Percentiles rank a stretch among this genome's conserved stretches.
These are phyloP conservation scores for Megastigmus dorsalis DNA, from an alignment of 2,888 invertebrate species.

Conservation along the genomic window DNA sequence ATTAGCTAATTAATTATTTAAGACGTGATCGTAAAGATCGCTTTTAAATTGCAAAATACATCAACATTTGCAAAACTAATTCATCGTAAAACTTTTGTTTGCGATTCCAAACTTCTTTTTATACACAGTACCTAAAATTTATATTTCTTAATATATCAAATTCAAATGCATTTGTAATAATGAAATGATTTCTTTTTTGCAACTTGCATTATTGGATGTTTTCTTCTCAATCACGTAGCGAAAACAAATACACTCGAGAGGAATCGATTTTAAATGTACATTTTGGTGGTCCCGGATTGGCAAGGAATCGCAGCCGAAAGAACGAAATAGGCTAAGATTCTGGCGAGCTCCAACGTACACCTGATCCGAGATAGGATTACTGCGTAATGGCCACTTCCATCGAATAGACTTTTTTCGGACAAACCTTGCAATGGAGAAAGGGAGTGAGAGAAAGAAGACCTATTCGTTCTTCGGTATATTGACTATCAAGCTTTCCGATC, in stretches of 20 bases:
- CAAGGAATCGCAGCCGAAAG: background rate
- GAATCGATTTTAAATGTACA: conserved; percentile 3
- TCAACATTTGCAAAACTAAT: too few relatives aligned
- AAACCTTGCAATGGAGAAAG: too few relatives aligned
- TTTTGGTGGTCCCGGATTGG: background rate
- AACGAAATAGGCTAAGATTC: conserved; percentile 13
- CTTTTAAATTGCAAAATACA: too few relatives aligned
- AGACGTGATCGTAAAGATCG: too few relatives aligned
- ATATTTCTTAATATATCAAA: too few relatives aligned
- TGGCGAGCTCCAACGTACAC: background rate
- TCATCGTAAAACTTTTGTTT: too few relatives aligned
- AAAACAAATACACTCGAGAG: background rate
- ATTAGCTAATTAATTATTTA: too few relatives aligned
- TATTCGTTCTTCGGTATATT: background rate
- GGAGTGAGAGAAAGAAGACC: background rate
- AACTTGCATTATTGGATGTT: background rate
- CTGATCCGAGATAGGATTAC: conserved; percentile 30
- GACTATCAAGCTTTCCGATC: conserved; percentile 31
- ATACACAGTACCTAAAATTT: too few relatives aligned
- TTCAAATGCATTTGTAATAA: too few relatives aligned
- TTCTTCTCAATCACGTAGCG: background rate
- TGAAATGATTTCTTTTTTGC: too few relatives aligned
- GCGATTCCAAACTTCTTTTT: too few relatives aligned
- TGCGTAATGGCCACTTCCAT: conserved; percentile 35
- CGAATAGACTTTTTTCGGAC: conserved; percentile 30